These are phyloP conservation scores for Sylvia atricapilla DNA, from an alignment of 2,113 vertebrate species.

Conservation along the genomic window DNA sequence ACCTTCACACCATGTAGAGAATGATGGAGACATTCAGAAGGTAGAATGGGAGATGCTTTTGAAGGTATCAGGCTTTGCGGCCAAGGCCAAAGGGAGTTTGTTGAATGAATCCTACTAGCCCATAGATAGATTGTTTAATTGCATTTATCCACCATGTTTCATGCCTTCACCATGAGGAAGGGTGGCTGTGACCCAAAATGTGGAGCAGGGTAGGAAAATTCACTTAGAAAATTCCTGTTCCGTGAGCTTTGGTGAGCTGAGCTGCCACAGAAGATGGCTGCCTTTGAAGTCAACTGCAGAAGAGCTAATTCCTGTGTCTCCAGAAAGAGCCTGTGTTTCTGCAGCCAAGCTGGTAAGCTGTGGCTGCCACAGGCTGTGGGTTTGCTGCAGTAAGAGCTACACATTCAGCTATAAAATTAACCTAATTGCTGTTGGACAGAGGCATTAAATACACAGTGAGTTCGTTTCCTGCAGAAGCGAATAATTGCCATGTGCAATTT, in stretches of 20 bases:
- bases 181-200: not conserved
- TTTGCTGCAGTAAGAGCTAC: slow-evolving; percentile 3
- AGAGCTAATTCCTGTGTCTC: not conserved
- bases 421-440: slow-evolving; percentile 18
- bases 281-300: not conserved
- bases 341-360: not conserved
- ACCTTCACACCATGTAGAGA: not conserved
- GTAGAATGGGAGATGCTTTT: not conserved
- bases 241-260: not conserved
- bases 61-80: not conserved
- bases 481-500: not conserved
- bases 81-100: not conserved
- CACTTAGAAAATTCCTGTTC: not conserved
- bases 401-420: not conserved
- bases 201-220: not conserved
- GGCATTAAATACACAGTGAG: not conserved
- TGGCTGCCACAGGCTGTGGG: not conserved
- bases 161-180: not conserved
- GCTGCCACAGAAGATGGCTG: not conserved
- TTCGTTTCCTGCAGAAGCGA: not conserved
- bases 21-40: not conserved
- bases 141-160: not conserved
- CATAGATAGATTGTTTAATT: not conserved
- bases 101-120: not conserved
- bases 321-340: not conserved